phyloP scores from a whole-genome alignment of 2,113 vertebrate species.

The Entelurus aequoreus region DNA sequence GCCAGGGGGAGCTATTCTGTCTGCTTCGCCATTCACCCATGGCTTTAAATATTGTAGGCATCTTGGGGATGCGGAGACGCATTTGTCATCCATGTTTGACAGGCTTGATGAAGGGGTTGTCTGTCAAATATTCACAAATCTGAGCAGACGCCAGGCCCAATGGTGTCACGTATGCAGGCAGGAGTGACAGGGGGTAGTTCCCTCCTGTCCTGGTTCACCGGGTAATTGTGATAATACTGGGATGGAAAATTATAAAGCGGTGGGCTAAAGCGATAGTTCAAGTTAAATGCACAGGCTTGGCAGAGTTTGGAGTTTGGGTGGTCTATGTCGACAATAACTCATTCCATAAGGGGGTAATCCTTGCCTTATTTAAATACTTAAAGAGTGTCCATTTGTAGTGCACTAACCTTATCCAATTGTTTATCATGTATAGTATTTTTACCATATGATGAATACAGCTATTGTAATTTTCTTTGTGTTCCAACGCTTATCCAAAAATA shows the following conservation, averaged over 20 bases:
- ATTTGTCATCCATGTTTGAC: conserved; percentile 73
- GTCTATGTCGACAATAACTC: conserved; percentile 59
- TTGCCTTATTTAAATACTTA: conserved; percentile 18
- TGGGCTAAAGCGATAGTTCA: conserved; percentile 56
- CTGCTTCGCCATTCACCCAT: conserved; percentile 54
- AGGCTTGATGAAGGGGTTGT: conserved; percentile 72
- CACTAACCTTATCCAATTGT: too few species aligned
- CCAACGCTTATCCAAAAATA: too few species aligned
- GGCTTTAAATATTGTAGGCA: conserved; percentile 68
- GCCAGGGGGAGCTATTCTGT: conserved; percentile 58
- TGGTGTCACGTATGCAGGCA: conserved; percentile 57
- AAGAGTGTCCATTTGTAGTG: not conserved
- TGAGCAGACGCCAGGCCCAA: conserved; percentile 58
- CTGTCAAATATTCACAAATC: conserved; percentile 67
- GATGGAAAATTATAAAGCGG: conserved; percentile 68
- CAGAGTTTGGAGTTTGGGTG: conserved; percentile 58
- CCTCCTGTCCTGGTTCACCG: conserved; percentile 48
- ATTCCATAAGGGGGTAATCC: conserved; percentile 48
- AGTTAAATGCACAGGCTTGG: conserved; percentile 59
- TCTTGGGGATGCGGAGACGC: conserved; percentile 64
- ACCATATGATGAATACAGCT: too few species aligned
- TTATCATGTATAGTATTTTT: too few species aligned
- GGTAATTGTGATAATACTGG: conserved; percentile 69
- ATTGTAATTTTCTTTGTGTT: too few species aligned
- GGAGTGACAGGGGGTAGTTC: conserved; percentile 48